These are phyloP conservation scores for Brotogeris chrysoptera DNA, from an alignment of 2,797 vertebrate species.

Conservation along the genomic window DNA sequence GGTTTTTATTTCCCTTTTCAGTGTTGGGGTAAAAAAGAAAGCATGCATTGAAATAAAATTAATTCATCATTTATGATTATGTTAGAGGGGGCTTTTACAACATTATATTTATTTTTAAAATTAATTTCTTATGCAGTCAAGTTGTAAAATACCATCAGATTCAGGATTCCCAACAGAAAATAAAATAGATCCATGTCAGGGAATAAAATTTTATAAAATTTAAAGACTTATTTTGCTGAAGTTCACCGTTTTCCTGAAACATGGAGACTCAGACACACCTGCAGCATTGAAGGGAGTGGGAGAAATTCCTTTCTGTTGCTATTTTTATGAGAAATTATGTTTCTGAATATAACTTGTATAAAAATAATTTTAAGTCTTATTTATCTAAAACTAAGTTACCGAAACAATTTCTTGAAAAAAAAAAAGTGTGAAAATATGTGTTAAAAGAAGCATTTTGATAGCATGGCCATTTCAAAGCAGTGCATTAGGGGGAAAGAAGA, in stretches of 20 bases:
- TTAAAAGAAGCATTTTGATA: not conserved
- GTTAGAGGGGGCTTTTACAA: not conserved
- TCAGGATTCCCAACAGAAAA: not conserved
- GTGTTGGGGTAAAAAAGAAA: not conserved
- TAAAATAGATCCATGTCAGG: not conserved
- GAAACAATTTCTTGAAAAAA: not conserved
- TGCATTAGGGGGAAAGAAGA: not conserved
- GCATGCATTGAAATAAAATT: not conserved
- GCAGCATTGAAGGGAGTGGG: not conserved
- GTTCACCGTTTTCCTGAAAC: not conserved
- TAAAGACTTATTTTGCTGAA: not conserved
- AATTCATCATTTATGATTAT: not conserved
- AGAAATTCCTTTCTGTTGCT: not conserved
- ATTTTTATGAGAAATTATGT: not conserved
- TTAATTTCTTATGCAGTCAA: not conserved
- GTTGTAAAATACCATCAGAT: not conserved
- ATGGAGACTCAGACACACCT: not conserved
- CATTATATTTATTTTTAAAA: not conserved
- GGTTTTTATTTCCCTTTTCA: not conserved
- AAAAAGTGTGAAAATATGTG: not conserved
- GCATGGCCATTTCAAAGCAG: not conserved
- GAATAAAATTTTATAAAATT: not conserved
- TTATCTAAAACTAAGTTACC: not conserved
- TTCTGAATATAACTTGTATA: not conserved
- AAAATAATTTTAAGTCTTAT: not conserved